These are phyloP conservation scores for Euplagia quadripunctaria DNA, from an alignment of 2,888 invertebrate species.

Conservation along the genomic window DNA sequence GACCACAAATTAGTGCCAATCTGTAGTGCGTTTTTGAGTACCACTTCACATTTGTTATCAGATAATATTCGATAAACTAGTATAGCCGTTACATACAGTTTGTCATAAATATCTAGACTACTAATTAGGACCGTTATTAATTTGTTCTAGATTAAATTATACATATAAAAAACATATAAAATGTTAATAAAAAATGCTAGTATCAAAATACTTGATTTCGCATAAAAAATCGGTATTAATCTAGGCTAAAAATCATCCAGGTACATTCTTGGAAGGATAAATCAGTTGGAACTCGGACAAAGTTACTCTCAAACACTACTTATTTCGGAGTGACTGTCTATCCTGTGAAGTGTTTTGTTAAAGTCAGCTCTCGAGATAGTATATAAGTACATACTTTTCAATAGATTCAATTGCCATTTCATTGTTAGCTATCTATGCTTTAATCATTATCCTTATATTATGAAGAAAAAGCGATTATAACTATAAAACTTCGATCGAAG, in stretches of 20 bases:
- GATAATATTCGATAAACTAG: constrained; percentile 3
- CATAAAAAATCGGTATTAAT: neutral
- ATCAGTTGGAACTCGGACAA: neutral
- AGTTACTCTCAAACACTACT: neutral
- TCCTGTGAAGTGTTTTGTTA: neutral
- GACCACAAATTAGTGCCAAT: neutral
- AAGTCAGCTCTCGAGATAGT: neutral
- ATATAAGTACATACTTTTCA: neutral
- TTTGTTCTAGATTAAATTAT: neutral
- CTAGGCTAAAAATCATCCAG: neutral
- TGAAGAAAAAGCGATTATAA: neutral
- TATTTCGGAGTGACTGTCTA: neutral
- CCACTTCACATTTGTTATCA: neutral
- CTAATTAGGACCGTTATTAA: neutral
- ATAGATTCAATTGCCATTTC: neutral
- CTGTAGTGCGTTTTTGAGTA: constrained; percentile 1
- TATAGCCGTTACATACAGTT: neutral
- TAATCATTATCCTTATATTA: neutral
- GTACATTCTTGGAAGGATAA: neutral
- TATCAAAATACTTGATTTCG: neutral
- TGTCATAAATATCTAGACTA: neutral
- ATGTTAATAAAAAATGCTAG: neutral
- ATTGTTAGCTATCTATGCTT: neutral
- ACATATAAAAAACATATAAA: no score
- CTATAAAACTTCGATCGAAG: no score